Evolutionary conservation across 2,888 invertebrate species (phyloP), one percentile per base, ranked within the genome.

Genomic region (Diadegma fenestrale): DNA sequence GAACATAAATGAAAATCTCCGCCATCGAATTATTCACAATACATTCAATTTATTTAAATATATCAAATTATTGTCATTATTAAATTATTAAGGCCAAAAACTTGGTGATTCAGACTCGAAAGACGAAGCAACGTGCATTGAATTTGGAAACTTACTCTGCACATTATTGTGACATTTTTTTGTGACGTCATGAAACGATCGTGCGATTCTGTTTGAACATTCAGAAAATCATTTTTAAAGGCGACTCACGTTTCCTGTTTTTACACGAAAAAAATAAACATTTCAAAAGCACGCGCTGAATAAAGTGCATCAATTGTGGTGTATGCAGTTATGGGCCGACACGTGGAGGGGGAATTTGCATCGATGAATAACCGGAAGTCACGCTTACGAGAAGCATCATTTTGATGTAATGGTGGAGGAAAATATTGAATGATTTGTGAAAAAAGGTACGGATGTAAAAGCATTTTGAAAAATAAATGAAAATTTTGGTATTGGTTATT

Each of bases 311-410:
- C 14, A 12, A 58, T 58, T 26, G 26, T 58, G 14, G 22, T 58
- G 58, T 14, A 26, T 58, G 26, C 26, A 14, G 58, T 58, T 58
- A 14, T 10, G 10, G 12, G 10, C 4, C 58, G 22, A 26, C 26
- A 58, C 58, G 58, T 58, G 58, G 58, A 26, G 14, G 26, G 26
- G 26, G 58, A 58, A 58, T 58, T 26, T 26, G 54, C 12, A 58
- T 14, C 26, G 26, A 58, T 58, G 26, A 26, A 26, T 58, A 58
- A 58, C 58, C 58, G 58, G 58, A 58, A 58, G 58, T 58, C 58
- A 26, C 58, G 58, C 26, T 58, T 58, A 12, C 14, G 37, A 26
- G 4, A 14, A 26, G 5, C 26, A 26, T 14, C 8, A 54, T 26
- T 26, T 58, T 26, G 14, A 26, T 58, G 4, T 5, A 58, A 26